Conservation (phyloP, 2,888 invertebrate genomes). For the Bembecia ichneumoniformis region DNA sequence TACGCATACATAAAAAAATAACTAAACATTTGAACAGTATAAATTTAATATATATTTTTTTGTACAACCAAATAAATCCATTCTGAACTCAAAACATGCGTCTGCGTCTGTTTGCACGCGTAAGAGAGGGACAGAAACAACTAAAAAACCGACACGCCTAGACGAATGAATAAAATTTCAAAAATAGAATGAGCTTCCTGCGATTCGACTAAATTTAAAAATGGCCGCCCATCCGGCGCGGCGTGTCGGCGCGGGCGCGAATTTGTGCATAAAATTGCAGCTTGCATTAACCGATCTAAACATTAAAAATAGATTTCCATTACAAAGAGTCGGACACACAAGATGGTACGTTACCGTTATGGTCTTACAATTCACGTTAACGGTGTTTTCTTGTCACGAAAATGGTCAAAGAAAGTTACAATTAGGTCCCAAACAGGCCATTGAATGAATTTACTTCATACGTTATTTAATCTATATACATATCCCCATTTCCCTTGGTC, state of each 20-base stretch:
- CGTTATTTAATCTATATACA: too few relatives aligned
- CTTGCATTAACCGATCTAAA: slow-evolving; percentile 63
- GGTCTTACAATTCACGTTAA: not conserved
- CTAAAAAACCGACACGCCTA: slow-evolving; percentile 32
- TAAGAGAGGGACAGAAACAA: too few relatives aligned
- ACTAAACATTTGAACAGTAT: too few relatives aligned
- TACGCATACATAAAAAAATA: too few relatives aligned
- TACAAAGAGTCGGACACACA: slow-evolving; percentile 28
- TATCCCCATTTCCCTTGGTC: too few relatives aligned
- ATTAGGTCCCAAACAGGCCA: not conserved
- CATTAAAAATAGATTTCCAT: slow-evolving; percentile 68
- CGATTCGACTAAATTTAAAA: slow-evolving; percentile 57
- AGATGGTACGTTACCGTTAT: slow-evolving; percentile 2
- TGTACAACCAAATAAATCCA: too few relatives aligned
- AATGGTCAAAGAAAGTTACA: not conserved
- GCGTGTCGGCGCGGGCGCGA: slow-evolving; percentile 27
- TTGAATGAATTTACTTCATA: too few relatives aligned
- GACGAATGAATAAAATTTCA: slow-evolving; percentile 56
- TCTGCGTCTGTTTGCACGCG: too few relatives aligned
- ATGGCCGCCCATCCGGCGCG: slow-evolving; percentile 39
- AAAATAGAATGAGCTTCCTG: slow-evolving; percentile 60
- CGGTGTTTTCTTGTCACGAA: not conserved
- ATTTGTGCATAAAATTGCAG: slow-evolving; percentile 70
- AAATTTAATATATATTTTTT: too few relatives aligned
- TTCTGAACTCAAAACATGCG: too few relatives aligned